Evolutionary conservation across 2,113 vertebrate species (phyloP).

Genomic region (Albula glossodonta): DNA sequence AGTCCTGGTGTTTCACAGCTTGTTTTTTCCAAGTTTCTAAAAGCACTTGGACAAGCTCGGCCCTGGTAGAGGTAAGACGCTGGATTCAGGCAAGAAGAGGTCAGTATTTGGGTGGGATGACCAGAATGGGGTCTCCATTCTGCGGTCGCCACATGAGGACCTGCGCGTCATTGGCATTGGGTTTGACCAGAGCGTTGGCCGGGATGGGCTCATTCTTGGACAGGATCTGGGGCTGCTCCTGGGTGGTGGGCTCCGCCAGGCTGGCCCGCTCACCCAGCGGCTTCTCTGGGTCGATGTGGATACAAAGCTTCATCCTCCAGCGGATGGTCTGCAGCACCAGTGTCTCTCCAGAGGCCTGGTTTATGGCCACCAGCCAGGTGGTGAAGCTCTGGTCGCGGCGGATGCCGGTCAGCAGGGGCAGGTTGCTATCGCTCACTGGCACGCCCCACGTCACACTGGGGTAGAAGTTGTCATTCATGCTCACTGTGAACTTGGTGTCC

Average conservation of each 20-base stretch:
- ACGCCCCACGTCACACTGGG: slow-evolving; percentile 87
- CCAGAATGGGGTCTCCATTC: slow-evolving; percentile 69
- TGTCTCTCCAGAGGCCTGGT: slow-evolving; percentile 73
- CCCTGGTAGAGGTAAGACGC: background rate
- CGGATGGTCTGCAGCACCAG: slow-evolving; percentile 78
- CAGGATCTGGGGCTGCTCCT: slow-evolving; percentile 81
- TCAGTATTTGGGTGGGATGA: slow-evolving; percentile 79
- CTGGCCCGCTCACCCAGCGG: slow-evolving; percentile 79
- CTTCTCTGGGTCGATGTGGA: slow-evolving; percentile 74
- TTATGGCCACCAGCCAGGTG: slow-evolving; percentile 86
- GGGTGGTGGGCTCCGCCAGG: slow-evolving; percentile 74
- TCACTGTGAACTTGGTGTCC: slow-evolving; percentile 79
- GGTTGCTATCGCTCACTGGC: slow-evolving; percentile 78
- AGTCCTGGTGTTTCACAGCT: background rate
- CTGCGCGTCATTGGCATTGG: slow-evolving; percentile 89
- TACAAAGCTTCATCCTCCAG: slow-evolving; percentile 82
- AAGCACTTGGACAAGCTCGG: background rate
- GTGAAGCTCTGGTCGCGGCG: slow-evolving; percentile 84
- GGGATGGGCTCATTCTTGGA: slow-evolving; percentile 81
- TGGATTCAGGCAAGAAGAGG: background rate
- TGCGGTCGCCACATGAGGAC: slow-evolving; percentile 86
- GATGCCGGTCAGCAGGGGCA: slow-evolving; percentile 78
- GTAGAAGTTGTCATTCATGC: slow-evolving; percentile 90
- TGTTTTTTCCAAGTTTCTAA: background rate
- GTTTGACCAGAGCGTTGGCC: slow-evolving; percentile 79